Base-by-base conservation (phyloP, 2,888 invertebrate species). In the Sinohyriopsis cumingii region DNA sequence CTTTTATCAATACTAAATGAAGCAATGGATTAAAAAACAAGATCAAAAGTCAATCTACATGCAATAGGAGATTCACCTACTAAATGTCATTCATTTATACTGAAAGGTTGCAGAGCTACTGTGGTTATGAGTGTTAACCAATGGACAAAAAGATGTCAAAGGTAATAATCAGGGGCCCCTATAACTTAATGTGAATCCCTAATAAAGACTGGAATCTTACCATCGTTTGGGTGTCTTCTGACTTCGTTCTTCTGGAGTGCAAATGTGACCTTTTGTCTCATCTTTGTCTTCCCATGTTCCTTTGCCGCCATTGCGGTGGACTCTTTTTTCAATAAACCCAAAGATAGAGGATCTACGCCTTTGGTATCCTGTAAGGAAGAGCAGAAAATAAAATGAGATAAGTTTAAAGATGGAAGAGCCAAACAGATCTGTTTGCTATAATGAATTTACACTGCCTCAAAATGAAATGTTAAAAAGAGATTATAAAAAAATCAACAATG, bases 311-410 rank as follows among this genome's bases (percentile, higher is more conserved):
- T 75, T 77, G 19, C 76, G 68, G 70, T 83, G 76, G 71, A 65
- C 60, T 79, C 83, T 82, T 75, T 85, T 84, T 79, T 84, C 84
- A 79, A 84, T 83, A 83, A 82, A 82, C 81, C 81, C 84, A 81
- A 84, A 81, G 79, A 81, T 81, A 81, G 77, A 80, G 62, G 81
- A 74, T 76, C 81, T 68, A 73, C 82, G 57, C 79, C 79, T 83
- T 75, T 76, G 78, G 70, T 76, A 71, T 59, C 68, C 81, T 78
- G 69, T 28, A 62, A 70, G 24, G 60, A 64, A 63, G 55, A 15
- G 24, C 25, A 74, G 55, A 66, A 65, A 59, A 53, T 15, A 56
- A 25, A 55, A 59, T 33, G 25, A 56, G 28, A 64, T 22, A 57
- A 25, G 28, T 19, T 53, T 25, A 12, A 55, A 45, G 28, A 54